These are phyloP conservation scores for Stegodyphus dumicola DNA, from an alignment of 1,140 invertebrate species.

Conservation along the genomic window DNA sequence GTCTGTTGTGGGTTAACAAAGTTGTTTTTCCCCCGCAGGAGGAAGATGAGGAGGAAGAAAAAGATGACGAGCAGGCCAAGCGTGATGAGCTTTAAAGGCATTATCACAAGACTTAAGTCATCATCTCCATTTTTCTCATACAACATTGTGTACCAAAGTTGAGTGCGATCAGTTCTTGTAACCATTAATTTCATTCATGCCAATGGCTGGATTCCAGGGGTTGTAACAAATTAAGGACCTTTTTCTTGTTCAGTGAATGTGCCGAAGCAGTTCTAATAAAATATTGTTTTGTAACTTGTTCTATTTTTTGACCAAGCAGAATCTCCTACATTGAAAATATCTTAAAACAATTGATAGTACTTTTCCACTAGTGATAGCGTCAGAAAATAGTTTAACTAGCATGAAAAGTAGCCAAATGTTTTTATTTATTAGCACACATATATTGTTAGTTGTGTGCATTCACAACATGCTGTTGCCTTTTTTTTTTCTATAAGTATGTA, in stretches of 20 bases:
- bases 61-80: slow-evolving; percentile 44
- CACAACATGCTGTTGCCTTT: too few species aligned
- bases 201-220: slow-evolving; percentile 58
- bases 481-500: too few species aligned
- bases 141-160: slow-evolving; percentile 51
- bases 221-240: slow-evolving; percentile 46
- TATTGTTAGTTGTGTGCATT: too few species aligned
- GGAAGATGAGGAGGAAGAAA: slow-evolving; percentile 52
- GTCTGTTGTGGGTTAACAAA: not conserved
- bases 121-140: slow-evolving; percentile 31
- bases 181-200: slow-evolving; percentile 43
- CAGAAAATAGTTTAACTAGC: too few species aligned
- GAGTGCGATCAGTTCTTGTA: slow-evolving; percentile 28
- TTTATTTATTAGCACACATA: too few species aligned
- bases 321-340: not conserved
- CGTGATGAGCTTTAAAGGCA: slow-evolving; percentile 49
- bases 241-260: not conserved
- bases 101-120: slow-evolving; percentile 44
- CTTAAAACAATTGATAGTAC: too few species aligned
- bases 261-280: slow-evolving; percentile 30
- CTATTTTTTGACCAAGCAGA: not conserved
- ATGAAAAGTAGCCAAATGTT: too few species aligned
- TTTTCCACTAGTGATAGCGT: too few species aligned
- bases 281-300: not conserved
- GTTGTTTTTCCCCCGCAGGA: slow-evolving; percentile 21